Percentiles rank a stretch among this genome's conserved stretches.
Conservation (phyloP, 2,113 vertebrate species). For the Neopipo cinnamomea region DNA sequence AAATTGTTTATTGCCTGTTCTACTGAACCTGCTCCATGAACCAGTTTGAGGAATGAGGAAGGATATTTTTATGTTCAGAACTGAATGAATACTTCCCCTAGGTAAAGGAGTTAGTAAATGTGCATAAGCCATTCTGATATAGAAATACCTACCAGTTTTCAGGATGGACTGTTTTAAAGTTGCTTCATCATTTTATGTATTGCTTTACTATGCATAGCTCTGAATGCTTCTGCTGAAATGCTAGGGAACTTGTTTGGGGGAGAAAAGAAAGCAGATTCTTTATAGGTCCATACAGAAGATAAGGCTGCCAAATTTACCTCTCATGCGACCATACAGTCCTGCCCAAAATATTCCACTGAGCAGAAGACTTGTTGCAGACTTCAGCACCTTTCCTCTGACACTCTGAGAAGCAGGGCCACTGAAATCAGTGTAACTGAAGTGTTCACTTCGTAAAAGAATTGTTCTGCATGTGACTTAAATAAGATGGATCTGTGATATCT, state of each 20-base stretch:
- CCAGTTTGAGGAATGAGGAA: neutral
- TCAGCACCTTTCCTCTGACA: neutral
- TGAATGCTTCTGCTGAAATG: neutral
- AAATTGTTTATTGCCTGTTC: neutral
- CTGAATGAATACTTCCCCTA: neutral
- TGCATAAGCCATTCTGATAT: neutral
- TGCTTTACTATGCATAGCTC: neutral
- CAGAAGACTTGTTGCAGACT: neutral
- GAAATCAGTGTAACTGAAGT: neutral
- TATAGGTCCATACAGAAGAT: neutral
- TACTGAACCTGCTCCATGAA: neutral
- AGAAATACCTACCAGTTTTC: neutral
- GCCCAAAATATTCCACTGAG: neutral
- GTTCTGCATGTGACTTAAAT: neutral
- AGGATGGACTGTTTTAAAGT: neutral
- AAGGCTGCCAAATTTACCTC: neutral
- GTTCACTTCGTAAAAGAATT: neutral
- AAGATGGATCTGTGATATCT: neutral
- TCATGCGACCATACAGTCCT: neutral
- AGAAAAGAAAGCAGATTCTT: neutral
- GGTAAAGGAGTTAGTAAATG: neutral
- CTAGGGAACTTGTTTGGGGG: neutral
- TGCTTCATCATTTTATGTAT: neutral
- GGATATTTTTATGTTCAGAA: neutral
- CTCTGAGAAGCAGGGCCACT: neutral